A percentile compares a stretch with the other conserved stretches of the same genome.
phyloP scores from a whole-genome alignment of 2,113 vertebrate genomes.

The Cardinalis cardinalis region DNA sequence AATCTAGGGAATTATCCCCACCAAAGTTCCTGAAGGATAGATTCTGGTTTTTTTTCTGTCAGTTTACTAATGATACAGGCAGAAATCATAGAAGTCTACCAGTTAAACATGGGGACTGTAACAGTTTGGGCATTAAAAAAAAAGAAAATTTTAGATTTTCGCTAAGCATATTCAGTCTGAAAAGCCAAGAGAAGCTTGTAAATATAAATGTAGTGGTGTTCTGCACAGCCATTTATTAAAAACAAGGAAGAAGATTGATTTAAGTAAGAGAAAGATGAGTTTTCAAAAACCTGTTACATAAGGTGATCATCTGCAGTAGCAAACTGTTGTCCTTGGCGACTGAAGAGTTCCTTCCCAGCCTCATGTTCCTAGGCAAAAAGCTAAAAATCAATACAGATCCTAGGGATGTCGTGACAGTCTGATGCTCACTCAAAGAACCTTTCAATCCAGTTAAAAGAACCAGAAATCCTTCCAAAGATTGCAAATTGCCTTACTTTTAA shows the following conservation, averaged over 20 bases:
- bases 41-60: not conserved
- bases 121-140: not conserved
- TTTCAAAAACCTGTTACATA: not conserved
- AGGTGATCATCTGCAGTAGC: not conserved
- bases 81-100: not conserved
- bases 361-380: not conserved
- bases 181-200: not conserved
- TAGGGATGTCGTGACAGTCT: not conserved
- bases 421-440: not conserved
- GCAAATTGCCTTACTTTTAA: not conserved
- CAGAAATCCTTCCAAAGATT: not conserved
- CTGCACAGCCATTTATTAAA: not conserved
- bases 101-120: not conserved
- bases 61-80: not conserved
- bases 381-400: not conserved
- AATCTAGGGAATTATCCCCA: not conserved
- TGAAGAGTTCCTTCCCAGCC: not conserved
- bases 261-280: not conserved
- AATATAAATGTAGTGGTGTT: not conserved
- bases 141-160: not conserved
- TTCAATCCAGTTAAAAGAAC: not conserved
- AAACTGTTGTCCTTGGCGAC: not conserved
- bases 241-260: not conserved
- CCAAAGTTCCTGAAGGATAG: not conserved
- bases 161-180: not conserved